Conservation (phyloP, 2,797 vertebrate species). For the Phrynocephalus forsythii region DNA sequence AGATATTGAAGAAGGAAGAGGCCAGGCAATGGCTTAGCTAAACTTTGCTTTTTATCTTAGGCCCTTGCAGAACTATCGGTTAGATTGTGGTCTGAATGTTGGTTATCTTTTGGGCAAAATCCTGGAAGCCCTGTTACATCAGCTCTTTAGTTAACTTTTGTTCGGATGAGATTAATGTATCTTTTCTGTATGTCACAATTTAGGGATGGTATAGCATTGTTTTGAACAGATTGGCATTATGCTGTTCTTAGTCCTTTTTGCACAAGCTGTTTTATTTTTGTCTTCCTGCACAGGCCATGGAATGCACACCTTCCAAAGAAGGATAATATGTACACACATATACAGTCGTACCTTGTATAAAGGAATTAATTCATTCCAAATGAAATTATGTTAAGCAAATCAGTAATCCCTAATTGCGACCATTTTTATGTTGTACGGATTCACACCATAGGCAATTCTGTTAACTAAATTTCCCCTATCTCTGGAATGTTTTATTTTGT, state of each 20-base stretch:
- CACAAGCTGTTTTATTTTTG: neutral
- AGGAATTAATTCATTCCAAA: too few species aligned
- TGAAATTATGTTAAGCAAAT: too few species aligned
- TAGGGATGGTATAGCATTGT: neutral
- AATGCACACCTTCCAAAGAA: neutral
- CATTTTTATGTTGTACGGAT: too few species aligned
- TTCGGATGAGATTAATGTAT: neutral
- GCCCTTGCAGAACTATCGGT: neutral
- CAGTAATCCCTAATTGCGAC: too few species aligned
- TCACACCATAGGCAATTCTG: too few species aligned
- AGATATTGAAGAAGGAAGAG: neutral
- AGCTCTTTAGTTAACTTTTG: neutral
- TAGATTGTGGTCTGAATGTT: neutral
- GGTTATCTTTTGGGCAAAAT: neutral
- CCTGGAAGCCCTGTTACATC: neutral
- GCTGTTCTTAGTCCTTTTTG: neutral
- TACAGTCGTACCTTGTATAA: too few species aligned
- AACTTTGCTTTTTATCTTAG: conserved; percentile 9
- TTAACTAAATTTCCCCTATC: too few species aligned
- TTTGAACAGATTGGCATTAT: neutral
- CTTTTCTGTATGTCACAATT: neutral
- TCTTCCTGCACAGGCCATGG: neutral
- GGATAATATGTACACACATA: too few species aligned
- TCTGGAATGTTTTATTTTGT: too few species aligned
- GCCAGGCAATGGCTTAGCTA: neutral